Percentiles rank a stretch among this genome's conserved stretches.
Evolutionary conservation across 2,797 vertebrate species (phyloP).

Genomic region (Microctenopoma steveboyesi): DNA sequence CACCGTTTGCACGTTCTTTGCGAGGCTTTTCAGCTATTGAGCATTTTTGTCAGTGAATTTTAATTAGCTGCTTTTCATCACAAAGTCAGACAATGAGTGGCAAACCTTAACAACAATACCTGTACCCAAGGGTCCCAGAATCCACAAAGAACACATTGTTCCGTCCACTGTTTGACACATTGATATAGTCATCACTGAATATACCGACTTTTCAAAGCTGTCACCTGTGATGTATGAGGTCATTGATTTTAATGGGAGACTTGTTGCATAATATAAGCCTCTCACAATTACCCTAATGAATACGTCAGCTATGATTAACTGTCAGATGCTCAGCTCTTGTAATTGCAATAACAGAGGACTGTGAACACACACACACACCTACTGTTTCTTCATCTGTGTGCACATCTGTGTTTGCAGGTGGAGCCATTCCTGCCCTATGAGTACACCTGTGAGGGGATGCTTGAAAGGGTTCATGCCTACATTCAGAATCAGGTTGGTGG

Average conservation of each 20-base stretch:
- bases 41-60: no score
- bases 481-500: conserved; percentile 93
- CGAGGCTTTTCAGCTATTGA: neutral
- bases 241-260: conserved; percentile 71
- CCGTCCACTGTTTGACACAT: conserved; percentile 60
- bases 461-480: conserved; percentile 94
- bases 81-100: conserved; percentile 19
- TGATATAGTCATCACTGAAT: conserved; percentile 67
- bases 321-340: conserved; percentile 53
- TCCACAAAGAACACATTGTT: neutral
- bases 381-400: conserved; percentile 36
- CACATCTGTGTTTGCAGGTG: conserved; percentile 83
- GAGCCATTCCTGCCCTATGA: conserved; percentile 95
- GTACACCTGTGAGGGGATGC: conserved; percentile 96
- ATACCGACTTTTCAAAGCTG: conserved; percentile 69
- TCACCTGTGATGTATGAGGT: conserved; percentile 70
- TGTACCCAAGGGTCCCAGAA: conserved; percentile 10
- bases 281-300: conserved; percentile 80
- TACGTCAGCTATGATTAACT: conserved; percentile 79
- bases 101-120: neutral
- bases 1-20: neutral
- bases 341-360: conserved; percentile 50
- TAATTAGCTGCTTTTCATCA: no score
- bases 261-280: conserved; percentile 64
- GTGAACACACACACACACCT: neutral